phyloP scores from a whole-genome alignment of 92 coral and sea anemone genomes.

The Phenganax stokvisi region DNA sequence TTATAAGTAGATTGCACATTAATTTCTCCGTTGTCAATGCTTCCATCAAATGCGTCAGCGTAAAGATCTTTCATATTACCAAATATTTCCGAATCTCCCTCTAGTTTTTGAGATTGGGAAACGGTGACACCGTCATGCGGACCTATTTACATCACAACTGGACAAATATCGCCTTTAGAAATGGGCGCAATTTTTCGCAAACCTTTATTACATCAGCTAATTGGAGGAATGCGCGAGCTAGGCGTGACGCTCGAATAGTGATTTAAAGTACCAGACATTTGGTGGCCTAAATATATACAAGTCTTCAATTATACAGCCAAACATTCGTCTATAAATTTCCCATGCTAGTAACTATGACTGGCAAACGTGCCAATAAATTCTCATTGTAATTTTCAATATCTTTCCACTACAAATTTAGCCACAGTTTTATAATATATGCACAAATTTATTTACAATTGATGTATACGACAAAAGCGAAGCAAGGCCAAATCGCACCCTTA shows the following conservation, averaged over 20 bases:
- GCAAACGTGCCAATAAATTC: background rate
- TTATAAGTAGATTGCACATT: background rate
- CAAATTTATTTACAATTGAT: background rate
- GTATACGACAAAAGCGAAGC: background rate
- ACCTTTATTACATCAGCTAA: conserved; percentile 9
- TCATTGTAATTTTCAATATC: background rate
- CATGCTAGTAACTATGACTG: no score
- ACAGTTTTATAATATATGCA: background rate
- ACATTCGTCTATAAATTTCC: no score
- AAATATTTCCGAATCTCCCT: background rate
- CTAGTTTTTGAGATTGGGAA: background rate
- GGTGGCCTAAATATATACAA: no score
- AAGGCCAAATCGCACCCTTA: background rate
- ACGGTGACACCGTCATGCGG: background rate
- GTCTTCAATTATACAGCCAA: no score
- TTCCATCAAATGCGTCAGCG: background rate
- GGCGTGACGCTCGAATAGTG: background rate
- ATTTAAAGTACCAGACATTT: background rate
- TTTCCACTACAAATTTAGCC: background rate
- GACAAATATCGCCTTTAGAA: background rate
- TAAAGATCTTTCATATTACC: background rate
- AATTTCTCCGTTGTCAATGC: background rate
- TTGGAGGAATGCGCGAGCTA: background rate
- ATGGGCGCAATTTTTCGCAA: background rate
- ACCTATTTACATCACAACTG: background rate